Percentiles rank a stretch among this genome's conserved stretches.
Conservation (phyloP, 2,113 vertebrate species). For the Gila orcuttii region DNA sequence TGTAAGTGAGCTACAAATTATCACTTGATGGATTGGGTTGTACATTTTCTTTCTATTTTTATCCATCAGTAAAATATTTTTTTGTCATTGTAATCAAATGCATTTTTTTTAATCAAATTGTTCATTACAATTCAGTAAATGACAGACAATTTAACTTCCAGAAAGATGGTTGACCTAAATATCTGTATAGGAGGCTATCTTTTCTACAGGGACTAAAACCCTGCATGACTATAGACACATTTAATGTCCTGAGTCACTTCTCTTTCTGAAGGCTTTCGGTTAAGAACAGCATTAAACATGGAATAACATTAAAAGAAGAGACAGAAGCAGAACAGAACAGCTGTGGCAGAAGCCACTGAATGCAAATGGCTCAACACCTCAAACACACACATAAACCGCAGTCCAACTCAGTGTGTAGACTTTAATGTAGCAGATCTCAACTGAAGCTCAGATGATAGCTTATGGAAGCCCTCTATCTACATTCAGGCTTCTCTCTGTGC, state of each 20-base stretch:
- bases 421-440: slow-evolving; percentile 20
- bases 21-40: neutral
- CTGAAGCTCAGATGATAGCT: slow-evolving; percentile 20
- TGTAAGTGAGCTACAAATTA: neutral
- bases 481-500: slow-evolving; percentile 30
- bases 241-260: neutral
- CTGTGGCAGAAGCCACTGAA: slow-evolving; percentile 19
- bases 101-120: neutral
- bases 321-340: neutral
- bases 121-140: neutral
- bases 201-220: neutral
- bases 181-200: neutral
- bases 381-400: slow-evolving; percentile 15
- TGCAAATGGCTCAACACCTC: slow-evolving; percentile 19
- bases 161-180: neutral
- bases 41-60: neutral
- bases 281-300: neutral
- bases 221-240: neutral
- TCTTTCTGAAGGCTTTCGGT: neutral
- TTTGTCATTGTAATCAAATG: too few species aligned
- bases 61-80: neutral
- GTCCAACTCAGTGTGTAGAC: slow-evolving; percentile 13
- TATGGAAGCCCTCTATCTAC: slow-evolving; percentile 1
- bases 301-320: slow-evolving; percentile 9
- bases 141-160: neutral